Conservation (phyloP, 2,113 vertebrate species). For the Heteronetta atricapilla region DNA sequence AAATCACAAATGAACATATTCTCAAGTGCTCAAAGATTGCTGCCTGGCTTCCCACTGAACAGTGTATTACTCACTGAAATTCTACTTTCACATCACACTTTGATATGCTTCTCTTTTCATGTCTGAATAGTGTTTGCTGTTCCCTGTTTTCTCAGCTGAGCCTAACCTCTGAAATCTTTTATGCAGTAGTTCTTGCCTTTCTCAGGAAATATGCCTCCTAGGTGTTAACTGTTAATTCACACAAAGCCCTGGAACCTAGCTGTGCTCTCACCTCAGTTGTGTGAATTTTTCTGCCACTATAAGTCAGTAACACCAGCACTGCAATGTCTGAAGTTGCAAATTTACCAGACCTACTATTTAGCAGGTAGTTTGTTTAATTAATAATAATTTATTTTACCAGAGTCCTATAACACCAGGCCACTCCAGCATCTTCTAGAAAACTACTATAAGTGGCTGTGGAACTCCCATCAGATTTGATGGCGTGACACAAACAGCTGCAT, state of each 20-base stretch:
- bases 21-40: not conserved
- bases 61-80: not conserved
- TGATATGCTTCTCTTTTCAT: not conserved
- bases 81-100: not conserved
- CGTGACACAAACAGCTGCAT: not conserved
- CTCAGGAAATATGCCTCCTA: not conserved
- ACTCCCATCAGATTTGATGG: not conserved
- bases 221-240: not conserved
- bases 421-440: not conserved
- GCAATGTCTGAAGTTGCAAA: not conserved
- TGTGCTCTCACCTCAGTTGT: not conserved
- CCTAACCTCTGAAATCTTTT: slow-evolving; percentile 1
- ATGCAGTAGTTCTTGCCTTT: not conserved
- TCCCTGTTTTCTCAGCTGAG: not conserved
- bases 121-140: not conserved
- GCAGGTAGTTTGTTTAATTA: too few relatives aligned
- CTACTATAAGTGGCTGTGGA: not conserved
- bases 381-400: too few relatives aligned
- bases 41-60: not conserved
- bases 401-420: not conserved
- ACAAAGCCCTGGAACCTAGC: not conserved
- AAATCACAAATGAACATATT: not conserved
- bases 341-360: not conserved
- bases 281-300: not conserved
- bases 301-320: not conserved